Evolutionary conservation across 2,888 invertebrate species (phyloP).

Genomic region (Drosophila hawaiiensis): DNA sequence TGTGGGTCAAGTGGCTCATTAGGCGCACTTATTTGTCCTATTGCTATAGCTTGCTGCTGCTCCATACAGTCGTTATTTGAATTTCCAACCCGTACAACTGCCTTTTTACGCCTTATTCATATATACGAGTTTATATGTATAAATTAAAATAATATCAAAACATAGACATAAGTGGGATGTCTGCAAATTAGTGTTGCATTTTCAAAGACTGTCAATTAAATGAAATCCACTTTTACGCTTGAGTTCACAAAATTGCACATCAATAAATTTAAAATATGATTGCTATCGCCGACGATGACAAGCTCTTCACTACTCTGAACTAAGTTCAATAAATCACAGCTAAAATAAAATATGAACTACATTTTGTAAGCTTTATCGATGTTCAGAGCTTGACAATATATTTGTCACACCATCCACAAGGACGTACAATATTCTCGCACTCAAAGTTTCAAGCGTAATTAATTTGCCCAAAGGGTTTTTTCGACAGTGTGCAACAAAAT

Average conservation of each 20-base stretch:
- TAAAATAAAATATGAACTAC: not conserved
- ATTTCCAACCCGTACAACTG: not conserved
- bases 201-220: conserved; percentile 25
- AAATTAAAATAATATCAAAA: not conserved
- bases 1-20: conserved; percentile 44
- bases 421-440: not conserved
- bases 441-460: not conserved
- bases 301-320: not conserved
- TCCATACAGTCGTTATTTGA: not conserved
- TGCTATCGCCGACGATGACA: not conserved
- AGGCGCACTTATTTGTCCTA: conserved; percentile 52
- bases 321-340: not conserved
- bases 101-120: not conserved
- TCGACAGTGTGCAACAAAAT: conserved; percentile 32
- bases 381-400: not conserved
- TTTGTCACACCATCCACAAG: not conserved
- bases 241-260: not conserved
- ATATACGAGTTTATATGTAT: not conserved
- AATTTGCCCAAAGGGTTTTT: not conserved
- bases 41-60: conserved; percentile 26
- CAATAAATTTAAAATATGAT: not conserved
- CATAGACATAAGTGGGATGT: not conserved
- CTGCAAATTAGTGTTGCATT: conserved; percentile 24
- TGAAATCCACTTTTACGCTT: conserved; percentile 2
- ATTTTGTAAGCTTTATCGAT: not conserved